Percentiles rank a stretch among this genome's conserved stretches.
Conservation (phyloP, 2,113 vertebrate species). For the Microcebus lehilahytsara region DNA sequence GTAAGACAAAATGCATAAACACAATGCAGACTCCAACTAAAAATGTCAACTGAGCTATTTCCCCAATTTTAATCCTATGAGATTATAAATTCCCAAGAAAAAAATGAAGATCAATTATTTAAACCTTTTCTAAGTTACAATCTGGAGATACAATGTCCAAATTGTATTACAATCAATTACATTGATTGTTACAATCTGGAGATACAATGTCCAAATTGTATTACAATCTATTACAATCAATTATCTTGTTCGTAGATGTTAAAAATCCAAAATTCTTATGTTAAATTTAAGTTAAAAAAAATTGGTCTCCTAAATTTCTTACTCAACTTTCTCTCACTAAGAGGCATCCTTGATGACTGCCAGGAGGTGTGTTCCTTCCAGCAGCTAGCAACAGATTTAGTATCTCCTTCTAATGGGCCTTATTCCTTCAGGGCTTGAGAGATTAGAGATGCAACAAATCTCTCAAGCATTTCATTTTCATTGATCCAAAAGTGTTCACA, state of each 20-base stretch:
- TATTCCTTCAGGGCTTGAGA: background rate
- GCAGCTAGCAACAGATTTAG: background rate
- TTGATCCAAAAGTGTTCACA: background rate
- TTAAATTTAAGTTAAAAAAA: background rate
- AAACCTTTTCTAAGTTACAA: background rate
- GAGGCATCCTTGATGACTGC: background rate
- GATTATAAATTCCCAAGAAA: background rate
- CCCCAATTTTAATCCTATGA: background rate
- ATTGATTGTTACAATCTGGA: too few relatives aligned
- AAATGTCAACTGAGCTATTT: background rate
- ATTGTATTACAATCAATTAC: too few relatives aligned
- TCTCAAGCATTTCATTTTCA: background rate
- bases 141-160: background rate
- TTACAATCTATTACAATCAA: constrained; percentile 11
- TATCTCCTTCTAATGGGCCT: background rate
- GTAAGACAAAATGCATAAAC: background rate
- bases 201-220: too few relatives aligned
- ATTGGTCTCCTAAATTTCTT: background rate
- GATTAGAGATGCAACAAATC: background rate
- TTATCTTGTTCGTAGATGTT: background rate
- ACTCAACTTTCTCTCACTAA: background rate
- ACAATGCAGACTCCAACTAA: background rate
- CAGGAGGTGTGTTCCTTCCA: background rate
- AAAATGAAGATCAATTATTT: constrained; percentile 16
- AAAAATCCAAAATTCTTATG: background rate